A percentile compares a stretch with the other conserved stretches of the same genome.
Evolutionary conservation across 2,797 vertebrate genomes (phyloP).

Genomic region (Cossypha caffra): DNA sequence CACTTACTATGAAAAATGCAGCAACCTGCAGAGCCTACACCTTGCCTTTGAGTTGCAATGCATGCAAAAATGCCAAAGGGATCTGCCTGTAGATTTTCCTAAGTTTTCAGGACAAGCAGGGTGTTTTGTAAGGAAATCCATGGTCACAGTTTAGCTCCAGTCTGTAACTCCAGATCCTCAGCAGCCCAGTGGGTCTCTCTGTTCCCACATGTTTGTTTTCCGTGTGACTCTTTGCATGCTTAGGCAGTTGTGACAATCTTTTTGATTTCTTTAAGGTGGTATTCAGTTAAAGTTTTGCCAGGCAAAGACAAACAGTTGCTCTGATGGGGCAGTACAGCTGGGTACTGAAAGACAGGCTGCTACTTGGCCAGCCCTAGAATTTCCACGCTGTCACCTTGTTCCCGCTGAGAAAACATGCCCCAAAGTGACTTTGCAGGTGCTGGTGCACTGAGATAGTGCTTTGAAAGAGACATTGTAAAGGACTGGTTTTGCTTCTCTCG

Average conservation of each 20-base stretch:
- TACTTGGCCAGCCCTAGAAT: neutral
- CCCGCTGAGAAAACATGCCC: neutral
- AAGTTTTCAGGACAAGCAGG: neutral
- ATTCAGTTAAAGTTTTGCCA: neutral
- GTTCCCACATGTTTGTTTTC: neutral
- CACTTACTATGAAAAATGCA: neutral
- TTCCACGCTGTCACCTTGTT: neutral
- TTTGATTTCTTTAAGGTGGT: neutral
- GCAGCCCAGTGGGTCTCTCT: neutral
- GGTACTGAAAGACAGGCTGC: neutral
- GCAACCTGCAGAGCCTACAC: neutral
- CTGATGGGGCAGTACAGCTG: fast-evolving
- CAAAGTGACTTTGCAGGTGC: neutral
- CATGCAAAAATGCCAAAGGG: neutral
- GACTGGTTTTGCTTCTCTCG: neutral
- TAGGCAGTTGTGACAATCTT: neutral
- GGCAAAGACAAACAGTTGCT: neutral
- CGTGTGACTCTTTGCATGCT: neutral
- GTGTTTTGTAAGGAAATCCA: neutral
- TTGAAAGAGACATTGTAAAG: neutral
- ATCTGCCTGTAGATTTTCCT: neutral
- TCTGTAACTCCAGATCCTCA: neutral
- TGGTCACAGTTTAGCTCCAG: neutral
- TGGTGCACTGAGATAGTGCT: neutral
- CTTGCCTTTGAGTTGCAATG: neutral